Percentiles rank a stretch among this genome's conserved stretches.
Conservation (phyloP, 2,888 invertebrate genomes). For the Tridacna crocea region DNA sequence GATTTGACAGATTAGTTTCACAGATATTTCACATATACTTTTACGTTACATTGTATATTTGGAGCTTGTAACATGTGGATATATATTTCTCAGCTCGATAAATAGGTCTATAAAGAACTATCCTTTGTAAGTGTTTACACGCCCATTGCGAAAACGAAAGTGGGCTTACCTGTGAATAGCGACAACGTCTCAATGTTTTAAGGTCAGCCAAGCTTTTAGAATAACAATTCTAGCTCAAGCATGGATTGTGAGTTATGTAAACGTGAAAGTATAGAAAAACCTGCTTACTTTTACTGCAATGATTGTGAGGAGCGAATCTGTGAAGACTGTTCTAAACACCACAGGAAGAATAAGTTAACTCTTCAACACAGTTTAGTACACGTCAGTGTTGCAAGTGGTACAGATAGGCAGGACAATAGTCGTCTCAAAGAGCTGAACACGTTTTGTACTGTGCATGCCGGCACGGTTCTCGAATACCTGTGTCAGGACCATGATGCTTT, state of each 20-base stretch:
- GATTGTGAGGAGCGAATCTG: not conserved
- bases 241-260: slow-evolving; percentile 4
- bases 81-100: too few species aligned
- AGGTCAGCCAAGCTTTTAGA: too few species aligned
- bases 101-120: too few species aligned
- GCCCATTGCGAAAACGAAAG: too few species aligned
- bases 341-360: not conserved
- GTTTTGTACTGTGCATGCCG: not conserved
- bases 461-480: not conserved
- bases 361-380: not conserved
- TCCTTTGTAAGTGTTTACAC: too few species aligned
- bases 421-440: not conserved
- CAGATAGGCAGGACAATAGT: not conserved
- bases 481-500: not conserved
- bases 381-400: not conserved
- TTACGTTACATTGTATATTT: too few species aligned
- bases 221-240: too few species aligned
- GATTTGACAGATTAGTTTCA: too few species aligned
- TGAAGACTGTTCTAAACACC: not conserved
- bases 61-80: too few species aligned
- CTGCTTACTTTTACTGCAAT: not conserved
- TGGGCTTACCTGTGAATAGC: too few species aligned
- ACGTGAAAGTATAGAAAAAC: not conserved
- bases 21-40: too few species aligned
- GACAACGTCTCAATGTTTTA: too few species aligned